Base-by-base conservation (phyloP, 2,888 invertebrate genomes). In the Antheraea assamensis region DNA sequence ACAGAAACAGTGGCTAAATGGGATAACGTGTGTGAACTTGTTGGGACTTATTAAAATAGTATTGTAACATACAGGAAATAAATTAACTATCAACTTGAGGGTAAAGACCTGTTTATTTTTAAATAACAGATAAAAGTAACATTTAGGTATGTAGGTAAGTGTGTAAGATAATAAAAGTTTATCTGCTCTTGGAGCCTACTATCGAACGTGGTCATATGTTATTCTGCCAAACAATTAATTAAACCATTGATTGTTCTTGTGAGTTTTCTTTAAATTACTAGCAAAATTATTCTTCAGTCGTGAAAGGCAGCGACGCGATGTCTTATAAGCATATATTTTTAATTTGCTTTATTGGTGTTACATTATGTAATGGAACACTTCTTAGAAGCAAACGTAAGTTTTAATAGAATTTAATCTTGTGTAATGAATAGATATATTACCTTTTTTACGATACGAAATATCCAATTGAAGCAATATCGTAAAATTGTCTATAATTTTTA, bases 201-300 rank as follows among this genome's bases (percentile, higher is more conserved):
- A 80, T 78, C 77, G 74, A 71, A 52, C 58, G 42, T 77, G 79
- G 82, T 80, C 80, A 79, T 78, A 82, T 78, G 78, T 78, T 78
- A 80, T 72, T 74, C 35, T 47, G 31, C 30, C 35, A 19, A 55
- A 42, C 42, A 75, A 77, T 75, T 66, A 71, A 35, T 74, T 52
- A 66, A 27, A 31, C 30, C 15, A 66, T 19, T 66, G 7, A 58
- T 58, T 58, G 24, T 58, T 58, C 49, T 55, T 31, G 13, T 4
- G 42, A 74, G 68, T 71, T 52, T 68, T 68, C 74, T 74, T 71
- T 42, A 58, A 47, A 24, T 35, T 27, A 64, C 30, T 71, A 30
- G 71, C 42, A 47, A 71, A 30, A 74, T 35, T 68, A 68, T 35
- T 42, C 13, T 27, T 52, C 68, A 74, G 74, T 74, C 74, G 35